Conservation (phyloP, 2,113 vertebrate genomes). For the Opisthocomus hoazin region DNA sequence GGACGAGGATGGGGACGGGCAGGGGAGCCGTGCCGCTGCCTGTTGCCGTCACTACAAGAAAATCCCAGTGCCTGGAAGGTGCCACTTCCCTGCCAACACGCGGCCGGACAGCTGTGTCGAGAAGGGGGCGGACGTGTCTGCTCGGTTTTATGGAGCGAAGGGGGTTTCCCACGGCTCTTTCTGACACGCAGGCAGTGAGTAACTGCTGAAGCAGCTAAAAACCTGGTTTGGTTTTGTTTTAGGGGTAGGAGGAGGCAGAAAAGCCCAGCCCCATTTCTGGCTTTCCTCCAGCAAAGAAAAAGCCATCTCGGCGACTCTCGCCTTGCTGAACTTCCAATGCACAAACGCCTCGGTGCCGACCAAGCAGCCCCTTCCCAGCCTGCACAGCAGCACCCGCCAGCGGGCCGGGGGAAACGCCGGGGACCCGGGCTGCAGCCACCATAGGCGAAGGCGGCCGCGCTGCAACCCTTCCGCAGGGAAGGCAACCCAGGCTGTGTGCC, state of each 20-base stretch:
- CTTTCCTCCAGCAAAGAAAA: not conserved
- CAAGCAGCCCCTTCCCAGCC: not conserved
- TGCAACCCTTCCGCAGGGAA: not conserved
- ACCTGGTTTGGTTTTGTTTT: not conserved
- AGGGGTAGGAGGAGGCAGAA: not conserved
- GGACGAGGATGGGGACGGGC: not conserved
- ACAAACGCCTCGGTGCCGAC: not conserved
- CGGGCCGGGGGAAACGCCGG: accelerated
- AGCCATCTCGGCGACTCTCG: not conserved
- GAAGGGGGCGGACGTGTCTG: not conserved
- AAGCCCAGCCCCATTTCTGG: not conserved
- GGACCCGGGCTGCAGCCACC: not conserved
- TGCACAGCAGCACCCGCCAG: not conserved
- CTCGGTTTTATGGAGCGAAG: not conserved
- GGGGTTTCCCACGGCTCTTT: not conserved
- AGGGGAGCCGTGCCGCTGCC: not conserved
- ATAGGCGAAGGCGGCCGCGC: not conserved
- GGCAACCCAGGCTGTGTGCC: not conserved
- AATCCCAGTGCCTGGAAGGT: not conserved
- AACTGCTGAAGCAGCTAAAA: not conserved
- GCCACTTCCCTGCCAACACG: not conserved
- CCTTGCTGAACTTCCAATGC: conserved; percentile 3
- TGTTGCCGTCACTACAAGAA: not conserved
- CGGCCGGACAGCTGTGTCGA: accelerated
- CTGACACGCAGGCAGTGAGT: not conserved